Conservation (phyloP, 2,888 invertebrate genomes). For the Argyresthia albistria region DNA sequence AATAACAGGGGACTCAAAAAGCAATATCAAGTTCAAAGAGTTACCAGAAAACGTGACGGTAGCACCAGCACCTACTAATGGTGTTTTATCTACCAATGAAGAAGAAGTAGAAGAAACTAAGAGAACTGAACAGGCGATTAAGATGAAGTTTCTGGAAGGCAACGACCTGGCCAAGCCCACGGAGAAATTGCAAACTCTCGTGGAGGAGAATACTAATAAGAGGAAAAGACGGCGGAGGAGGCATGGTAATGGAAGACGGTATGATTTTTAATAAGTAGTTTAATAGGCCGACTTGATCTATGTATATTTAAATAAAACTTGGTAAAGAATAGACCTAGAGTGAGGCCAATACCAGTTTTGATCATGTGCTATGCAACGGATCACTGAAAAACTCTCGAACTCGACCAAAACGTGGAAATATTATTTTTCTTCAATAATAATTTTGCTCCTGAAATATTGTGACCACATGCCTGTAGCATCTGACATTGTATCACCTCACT, state of each 20-base stretch:
- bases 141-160: conserved; percentile 30
- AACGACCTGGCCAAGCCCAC: conserved; percentile 45
- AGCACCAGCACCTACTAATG: conserved; percentile 61
- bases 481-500: no score
- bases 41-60: conserved; percentile 57
- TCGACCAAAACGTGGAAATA: no score
- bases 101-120: conserved; percentile 35
- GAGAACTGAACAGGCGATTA: conserved; percentile 31
- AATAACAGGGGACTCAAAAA: conserved; percentile 63
- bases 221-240: conserved; percentile 42
- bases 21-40: conserved; percentile 52
- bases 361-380: no score
- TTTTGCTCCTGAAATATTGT: no score
- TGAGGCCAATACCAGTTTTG: no score
- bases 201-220: conserved; percentile 30
- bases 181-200: conserved; percentile 50
- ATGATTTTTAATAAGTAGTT: conserved; percentile 14
- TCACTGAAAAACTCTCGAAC: no score
- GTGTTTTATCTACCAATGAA: conserved; percentile 47
- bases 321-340: no score
- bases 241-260: conserved; percentile 60
- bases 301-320: no score
- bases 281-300: neutral
- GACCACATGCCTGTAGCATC: no score
- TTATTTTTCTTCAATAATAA: no score